A percentile compares a stretch with the other conserved stretches of the same genome.
phyloP scores from a whole-genome alignment of 1,140 invertebrate genomes.

The Paracyclopina nana region DNA sequence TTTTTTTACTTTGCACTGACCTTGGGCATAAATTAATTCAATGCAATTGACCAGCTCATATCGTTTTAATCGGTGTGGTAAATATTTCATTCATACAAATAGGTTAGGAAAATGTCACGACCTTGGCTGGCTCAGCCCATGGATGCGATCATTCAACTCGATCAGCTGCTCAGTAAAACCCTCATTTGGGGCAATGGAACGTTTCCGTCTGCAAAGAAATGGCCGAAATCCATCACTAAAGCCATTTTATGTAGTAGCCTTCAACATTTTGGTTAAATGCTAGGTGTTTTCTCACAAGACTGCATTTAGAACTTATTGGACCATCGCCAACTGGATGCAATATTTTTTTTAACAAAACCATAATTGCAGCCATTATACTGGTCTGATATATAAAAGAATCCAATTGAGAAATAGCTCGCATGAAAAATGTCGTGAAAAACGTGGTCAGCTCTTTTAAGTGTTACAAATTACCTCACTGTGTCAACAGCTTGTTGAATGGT shows the following conservation, averaged over 20 bases:
- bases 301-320: neutral
- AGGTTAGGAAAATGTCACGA: no score
- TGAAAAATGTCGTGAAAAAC: neutral
- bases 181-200: constrained; percentile 14
- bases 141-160: constrained; percentile 11
- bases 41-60: no score
- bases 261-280: neutral
- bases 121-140: no score
- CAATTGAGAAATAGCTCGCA: neutral
- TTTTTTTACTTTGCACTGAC: no score
- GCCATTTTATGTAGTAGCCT: neutral
- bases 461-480: neutral
- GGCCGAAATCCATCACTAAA: neutral
- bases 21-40: no score
- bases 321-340: neutral
- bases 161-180: constrained; percentile 13
- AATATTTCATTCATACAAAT: no score
- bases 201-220: neutral
- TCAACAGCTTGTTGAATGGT: constrained; percentile 2
- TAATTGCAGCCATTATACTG: neutral
- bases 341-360: neutral
- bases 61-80: no score
- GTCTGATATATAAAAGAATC: neutral
- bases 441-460: neutral
- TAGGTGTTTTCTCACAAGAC: neutral